Base-by-base conservation (phyloP, 2,113 vertebrate genomes). In the Cryptotis parvus region DNA sequence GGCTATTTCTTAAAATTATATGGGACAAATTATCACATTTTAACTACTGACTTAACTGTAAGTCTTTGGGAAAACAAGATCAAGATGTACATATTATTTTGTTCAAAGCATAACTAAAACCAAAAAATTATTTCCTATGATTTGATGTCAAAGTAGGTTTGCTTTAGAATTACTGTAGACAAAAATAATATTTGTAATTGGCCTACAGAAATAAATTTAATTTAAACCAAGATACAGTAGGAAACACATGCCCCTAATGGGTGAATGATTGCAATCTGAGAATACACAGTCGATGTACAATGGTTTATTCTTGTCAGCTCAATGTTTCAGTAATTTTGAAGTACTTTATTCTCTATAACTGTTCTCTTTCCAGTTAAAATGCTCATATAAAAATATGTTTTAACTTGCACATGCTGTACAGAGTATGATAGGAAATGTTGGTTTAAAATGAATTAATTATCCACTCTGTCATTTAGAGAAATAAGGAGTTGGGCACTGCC, bases 371-470 rank as follows among this genome's bases (percentile, higher is more conserved):
- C 8, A 29, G 52, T 26, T 41, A 61, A 33, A 68, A 31, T 14
- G 84, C 3, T 61, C n/a, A 3, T 68, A 65, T 61, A 41, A 39
- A 80, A n/a, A 45, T 80, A 72, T 90, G 29, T 45, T 96, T 97
- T 95, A 95, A 69, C 91, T 96, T 96, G 89, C 91, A 92, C 26
- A 92, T 88, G 82, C 37, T 90, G 49, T 84, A 68, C 37, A 3
- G 45, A 63, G 2, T 31, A 3, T 89, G 37, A 65, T 9, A 15
- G 84, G 90, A 92, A 91, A 72, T 43, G 2, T 9, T 70, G 31
- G 4, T 27, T 49, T 33, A 24, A 31, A 52, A 33, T n/a, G 65
- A 70, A 68, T 15, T 16, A 37, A 35, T 20, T 22, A 41, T 45
- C 24, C 65, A 8, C 5, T 75, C 4, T 26, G 12, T 63, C 26